Evolutionary conservation across 2,113 vertebrate species (phyloP).

Genomic region (Neofelis nebulosa): DNA sequence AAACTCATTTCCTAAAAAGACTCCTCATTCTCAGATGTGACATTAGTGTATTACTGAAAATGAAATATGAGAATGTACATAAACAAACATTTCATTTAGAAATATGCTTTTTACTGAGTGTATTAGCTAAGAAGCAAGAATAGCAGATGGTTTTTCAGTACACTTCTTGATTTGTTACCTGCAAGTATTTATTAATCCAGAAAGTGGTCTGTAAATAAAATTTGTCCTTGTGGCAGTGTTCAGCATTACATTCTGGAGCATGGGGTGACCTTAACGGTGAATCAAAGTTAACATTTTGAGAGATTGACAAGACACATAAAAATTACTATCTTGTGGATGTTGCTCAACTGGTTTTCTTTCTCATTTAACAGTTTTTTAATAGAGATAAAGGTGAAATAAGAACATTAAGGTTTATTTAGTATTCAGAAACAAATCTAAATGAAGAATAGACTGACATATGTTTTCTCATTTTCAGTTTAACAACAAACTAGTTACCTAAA

Average conservation of each 20-base stretch:
- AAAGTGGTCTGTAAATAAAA: neutral
- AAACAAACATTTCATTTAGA: constrained; percentile 33
- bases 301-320: neutral
- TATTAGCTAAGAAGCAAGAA: constrained; percentile 24
- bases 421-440: neutral
- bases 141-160: neutral
- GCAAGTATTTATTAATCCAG: neutral
- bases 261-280: neutral
- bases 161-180: constrained; percentile 11
- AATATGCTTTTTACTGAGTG: neutral
- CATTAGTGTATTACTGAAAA: constrained; percentile 16
- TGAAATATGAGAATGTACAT: constrained; percentile 4
- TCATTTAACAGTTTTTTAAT: neutral
- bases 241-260: neutral
- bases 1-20: constrained; percentile 45
- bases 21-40: neutral
- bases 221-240: neutral
- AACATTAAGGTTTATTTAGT: neutral
- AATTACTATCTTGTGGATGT: neutral
- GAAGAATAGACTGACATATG: neutral
- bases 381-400: neutral
- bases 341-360: neutral
- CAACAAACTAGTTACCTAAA: neutral
- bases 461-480: neutral
- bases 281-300: neutral